Evolutionary conservation across 2,888 invertebrate genomes (phyloP).

Genomic region (Drosophila neonasuta): DNA sequence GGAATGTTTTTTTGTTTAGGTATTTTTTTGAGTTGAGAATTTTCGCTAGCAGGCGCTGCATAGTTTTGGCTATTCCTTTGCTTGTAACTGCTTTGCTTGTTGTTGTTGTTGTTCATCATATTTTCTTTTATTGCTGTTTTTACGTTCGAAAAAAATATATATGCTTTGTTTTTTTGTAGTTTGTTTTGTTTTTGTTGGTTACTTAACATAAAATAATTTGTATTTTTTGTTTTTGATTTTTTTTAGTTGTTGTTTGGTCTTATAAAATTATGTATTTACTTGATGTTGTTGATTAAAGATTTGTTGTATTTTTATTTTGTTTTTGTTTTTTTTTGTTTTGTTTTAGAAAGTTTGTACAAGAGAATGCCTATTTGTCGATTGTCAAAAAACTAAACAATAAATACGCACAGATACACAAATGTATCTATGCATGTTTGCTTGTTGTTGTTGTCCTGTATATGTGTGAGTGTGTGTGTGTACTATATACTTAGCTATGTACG

Average conservation of each 20-base stretch:
- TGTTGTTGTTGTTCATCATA: conserved; percentile 16
- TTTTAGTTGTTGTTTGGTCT: conserved; percentile 44
- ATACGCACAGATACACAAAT: conserved; percentile 56
- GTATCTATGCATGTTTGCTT: conserved; percentile 49
- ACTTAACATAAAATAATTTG: conserved; percentile 28
- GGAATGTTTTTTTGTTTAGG: conserved; percentile 35
- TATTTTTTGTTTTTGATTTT: conserved; percentile 29
- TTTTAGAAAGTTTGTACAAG: conserved; percentile 79
- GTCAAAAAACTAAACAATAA: conserved; percentile 82
- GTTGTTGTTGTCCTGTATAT: conserved; percentile 42
- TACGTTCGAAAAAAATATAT: conserved; percentile 29
- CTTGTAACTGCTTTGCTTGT: conserved; percentile 34
- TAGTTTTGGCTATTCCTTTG: conserved; percentile 41
- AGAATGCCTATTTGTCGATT: conserved; percentile 83
- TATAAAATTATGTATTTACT: conserved; percentile 48
- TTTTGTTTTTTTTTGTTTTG: conserved; percentile 45
- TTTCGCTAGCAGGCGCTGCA: conserved; percentile 41
- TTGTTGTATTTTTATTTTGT: conserved; percentile 46
- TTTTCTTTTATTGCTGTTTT: conserved; percentile 19
- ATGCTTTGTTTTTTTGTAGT: conserved; percentile 8
- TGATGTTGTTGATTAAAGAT: conserved; percentile 35
- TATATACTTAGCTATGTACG: not conserved
- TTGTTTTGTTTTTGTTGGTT: conserved; percentile 3
- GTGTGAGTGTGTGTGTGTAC: conserved; percentile 19
- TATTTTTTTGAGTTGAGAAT: conserved; percentile 1